Conservation (phyloP, 2,888 invertebrate genomes). For the Coleophora flavipennella region DNA sequence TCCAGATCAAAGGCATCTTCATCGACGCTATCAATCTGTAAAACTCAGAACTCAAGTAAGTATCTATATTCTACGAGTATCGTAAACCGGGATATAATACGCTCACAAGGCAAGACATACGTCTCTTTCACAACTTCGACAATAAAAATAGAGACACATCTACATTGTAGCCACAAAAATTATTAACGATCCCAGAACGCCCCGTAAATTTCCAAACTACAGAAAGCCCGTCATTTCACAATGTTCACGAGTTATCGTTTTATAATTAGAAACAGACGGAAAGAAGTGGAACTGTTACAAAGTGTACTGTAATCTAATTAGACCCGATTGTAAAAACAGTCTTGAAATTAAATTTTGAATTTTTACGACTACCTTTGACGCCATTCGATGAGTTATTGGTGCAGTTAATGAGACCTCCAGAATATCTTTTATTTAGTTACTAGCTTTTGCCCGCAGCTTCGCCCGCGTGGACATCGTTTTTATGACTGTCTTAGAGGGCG, state of each 20-base stretch:
- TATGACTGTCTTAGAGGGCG: no score
- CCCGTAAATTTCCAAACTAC: slow-evolving; percentile 9
- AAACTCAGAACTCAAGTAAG: no score
- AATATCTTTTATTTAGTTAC: background rate
- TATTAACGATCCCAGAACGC: slow-evolving; percentile 5
- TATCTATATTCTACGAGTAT: no score
- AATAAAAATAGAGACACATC: background rate
- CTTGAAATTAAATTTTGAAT: slow-evolving; percentile 1
- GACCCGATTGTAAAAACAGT: slow-evolving; percentile 4
- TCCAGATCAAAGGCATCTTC: no score
- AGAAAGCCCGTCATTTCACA: slow-evolving; percentile 10
- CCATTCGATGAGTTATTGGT: slow-evolving; percentile 1
- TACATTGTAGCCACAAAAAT: slow-evolving; percentile 3
- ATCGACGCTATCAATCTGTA: no score
- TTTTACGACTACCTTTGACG: no score
- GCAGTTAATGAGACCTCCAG: background rate
- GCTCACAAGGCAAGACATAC: no score
- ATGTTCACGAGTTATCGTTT: slow-evolving; percentile 9
- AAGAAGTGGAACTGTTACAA: slow-evolving; percentile 4
- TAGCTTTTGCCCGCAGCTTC: no score
- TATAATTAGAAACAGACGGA: slow-evolving; percentile 15
- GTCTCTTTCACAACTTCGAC: no score
- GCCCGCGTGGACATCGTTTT: no score
- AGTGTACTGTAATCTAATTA: slow-evolving; percentile 5
- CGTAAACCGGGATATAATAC: no score